Percentiles rank a stretch among this genome's conserved stretches.
phyloP scores from a whole-genome alignment of 2,888 invertebrate species.

The Brachyptera putata region DNA sequence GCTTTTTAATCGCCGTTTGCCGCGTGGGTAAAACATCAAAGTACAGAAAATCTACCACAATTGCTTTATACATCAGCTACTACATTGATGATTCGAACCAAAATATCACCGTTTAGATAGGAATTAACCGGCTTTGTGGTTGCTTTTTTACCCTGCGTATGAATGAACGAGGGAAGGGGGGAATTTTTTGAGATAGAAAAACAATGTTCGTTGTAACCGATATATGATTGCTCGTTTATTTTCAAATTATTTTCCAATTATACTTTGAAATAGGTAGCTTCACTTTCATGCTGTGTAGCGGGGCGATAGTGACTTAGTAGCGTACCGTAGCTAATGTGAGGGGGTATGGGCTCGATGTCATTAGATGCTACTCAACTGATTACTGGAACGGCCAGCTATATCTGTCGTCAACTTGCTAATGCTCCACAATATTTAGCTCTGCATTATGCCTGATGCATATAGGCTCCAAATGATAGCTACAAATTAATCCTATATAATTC shows the following conservation, averaged over 20 bases:
- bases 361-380: no score
- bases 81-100: constrained; percentile 1
- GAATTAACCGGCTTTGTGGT: constrained; percentile 19
- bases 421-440: no score
- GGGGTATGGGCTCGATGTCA: no score
- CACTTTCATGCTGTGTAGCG: no score
- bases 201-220: constrained; percentile 7
- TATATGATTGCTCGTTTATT: constrained; percentile 19
- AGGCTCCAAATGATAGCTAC: no score
- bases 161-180: no score
- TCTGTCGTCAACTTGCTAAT: no score
- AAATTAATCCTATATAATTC: no score
- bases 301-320: no score
- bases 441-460: no score
- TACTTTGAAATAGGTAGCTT: neutral
- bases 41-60: constrained; percentile 5
- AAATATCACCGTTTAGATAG: constrained; percentile 13
- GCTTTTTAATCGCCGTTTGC: constrained; percentile 16
- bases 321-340: no score
- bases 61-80: constrained; percentile 13
- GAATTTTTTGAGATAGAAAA: constrained; percentile 16
- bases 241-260: constrained; percentile 21
- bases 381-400: no score
- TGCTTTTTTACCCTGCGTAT: neutral
- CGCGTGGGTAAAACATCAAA: constrained; percentile 15